Base-by-base conservation (phyloP, 2,888 invertebrate species). In the Pterostichus niger region DNA sequence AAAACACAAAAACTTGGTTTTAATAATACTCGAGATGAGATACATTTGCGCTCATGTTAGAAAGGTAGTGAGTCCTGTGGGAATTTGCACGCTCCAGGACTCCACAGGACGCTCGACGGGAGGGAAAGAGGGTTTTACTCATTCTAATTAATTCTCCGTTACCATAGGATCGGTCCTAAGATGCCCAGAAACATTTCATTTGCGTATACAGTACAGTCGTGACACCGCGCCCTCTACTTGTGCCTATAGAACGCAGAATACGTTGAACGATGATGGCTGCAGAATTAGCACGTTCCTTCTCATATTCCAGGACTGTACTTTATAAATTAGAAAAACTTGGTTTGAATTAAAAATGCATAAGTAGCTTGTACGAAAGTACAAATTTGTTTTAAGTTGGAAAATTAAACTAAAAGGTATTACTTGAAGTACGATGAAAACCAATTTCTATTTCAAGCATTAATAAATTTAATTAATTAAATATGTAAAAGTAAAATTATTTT, bases 141-240 rank as follows among this genome's bases (percentile, higher is more conserved):
- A 71, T 81, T 81, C 73, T 81, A 81, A 81, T 81, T 81, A 81
- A 81, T 73, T 71, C 54, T 17, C 59, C 54, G 81, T 81, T 73
- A 73, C 81, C 80, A 80, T 80, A 80, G 80, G 54, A 68, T 49
- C 80, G 68, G 59, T 52, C 35, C 35, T 80, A 15, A 9, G 13
- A 61, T 44, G 49, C 52, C 13, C 35, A 35, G 77, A 11, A 68
- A 68, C 68, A 54, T 80, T 68, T 80, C 80, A 80, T 80, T 80
- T 80, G 3, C 31, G 49, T 80, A 17, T 15, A 35, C n/a, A 64
- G n/a, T 5, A 35, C 31, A 59, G 40, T 40, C 40, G 40, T 40
- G 9, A 40, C 40, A 40, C 9, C 40, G 40, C 40, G 10, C 17
- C 54, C n/a, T 17, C 54, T 54, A 9, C 9, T 40, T 40, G 7